phyloP scores from a whole-genome alignment of 2,888 invertebrate genomes.

The Campoletis raptor region DNA sequence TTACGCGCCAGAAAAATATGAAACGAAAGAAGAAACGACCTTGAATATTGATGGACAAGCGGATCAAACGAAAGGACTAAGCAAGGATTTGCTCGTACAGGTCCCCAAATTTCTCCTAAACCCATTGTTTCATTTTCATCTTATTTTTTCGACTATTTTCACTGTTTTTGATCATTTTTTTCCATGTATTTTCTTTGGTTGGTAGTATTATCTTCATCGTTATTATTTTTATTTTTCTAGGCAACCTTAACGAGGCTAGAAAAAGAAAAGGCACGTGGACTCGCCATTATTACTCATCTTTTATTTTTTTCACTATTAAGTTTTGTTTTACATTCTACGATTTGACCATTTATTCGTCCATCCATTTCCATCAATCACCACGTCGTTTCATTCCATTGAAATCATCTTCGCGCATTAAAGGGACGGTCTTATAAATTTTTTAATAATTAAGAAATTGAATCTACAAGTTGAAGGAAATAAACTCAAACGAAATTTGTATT shows the following conservation, averaged over 20 bases:
- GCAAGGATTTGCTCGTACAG: conserved; percentile 75
- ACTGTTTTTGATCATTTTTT: neutral
- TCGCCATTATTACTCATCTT: conserved; percentile 81
- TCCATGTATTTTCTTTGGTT: conserved; percentile 11
- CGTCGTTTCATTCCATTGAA: conserved; percentile 58
- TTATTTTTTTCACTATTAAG: conserved; percentile 68
- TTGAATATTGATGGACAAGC: neutral
- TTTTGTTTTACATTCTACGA: neutral
- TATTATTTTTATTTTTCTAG: conserved; percentile 86
- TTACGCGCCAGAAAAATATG: conserved; percentile 85
- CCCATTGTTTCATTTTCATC: neutral
- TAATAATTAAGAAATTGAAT: conserved; percentile 6
- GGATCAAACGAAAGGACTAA: neutral
- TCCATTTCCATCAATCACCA: conserved; percentile 51
- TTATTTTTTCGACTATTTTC: neutral
- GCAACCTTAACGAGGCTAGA: conserved; percentile 87
- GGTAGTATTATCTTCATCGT: conserved; percentile 57
- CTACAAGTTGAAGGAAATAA: neutral
- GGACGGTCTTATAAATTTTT: conserved; percentile 5
- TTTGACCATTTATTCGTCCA: conserved; percentile 11
- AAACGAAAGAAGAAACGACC: conserved; percentile 74
- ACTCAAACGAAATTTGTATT: conserved; percentile 62
- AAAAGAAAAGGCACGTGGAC: conserved; percentile 87
- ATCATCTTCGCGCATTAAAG: conserved; percentile 52
- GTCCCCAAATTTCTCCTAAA: neutral